Evolutionary conservation across 2,797 vertebrate genomes (phyloP).

Genomic region (Pseudochaenichthys georgianus): DNA sequence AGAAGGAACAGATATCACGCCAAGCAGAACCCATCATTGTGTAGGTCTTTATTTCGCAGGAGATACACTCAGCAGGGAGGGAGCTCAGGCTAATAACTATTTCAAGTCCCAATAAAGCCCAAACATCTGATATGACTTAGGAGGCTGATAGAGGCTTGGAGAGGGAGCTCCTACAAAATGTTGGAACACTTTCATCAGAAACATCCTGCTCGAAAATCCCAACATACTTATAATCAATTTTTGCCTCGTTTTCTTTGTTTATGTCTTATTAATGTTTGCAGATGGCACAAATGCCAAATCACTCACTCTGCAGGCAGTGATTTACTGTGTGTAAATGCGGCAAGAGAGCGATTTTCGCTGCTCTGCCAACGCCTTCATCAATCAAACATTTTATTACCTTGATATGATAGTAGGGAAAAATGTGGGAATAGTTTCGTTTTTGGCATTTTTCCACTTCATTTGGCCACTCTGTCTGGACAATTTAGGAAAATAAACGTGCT

Average conservation of each 20-base stretch:
- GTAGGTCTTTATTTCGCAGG: slow-evolving; percentile 60
- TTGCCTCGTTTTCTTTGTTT: slow-evolving; percentile 69
- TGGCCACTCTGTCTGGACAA: slow-evolving; percentile 32
- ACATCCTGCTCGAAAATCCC: slow-evolving; percentile 67
- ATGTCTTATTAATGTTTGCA: slow-evolving; percentile 71
- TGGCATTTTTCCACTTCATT: slow-evolving; percentile 43
- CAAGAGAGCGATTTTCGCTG: slow-evolving; percentile 31
- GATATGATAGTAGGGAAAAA: slow-evolving; percentile 55
- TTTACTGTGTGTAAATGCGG: slow-evolving; percentile 63
- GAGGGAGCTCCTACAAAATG: slow-evolving; percentile 57
- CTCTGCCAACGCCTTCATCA: slow-evolving; percentile 56
- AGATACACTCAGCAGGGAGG: slow-evolving; percentile 65
- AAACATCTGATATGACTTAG: slow-evolving; percentile 79
- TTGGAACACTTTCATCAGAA: slow-evolving; percentile 59
- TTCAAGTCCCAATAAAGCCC: slow-evolving; percentile 77
- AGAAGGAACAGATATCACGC: slow-evolving; percentile 48
- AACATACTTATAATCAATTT: slow-evolving; percentile 71
- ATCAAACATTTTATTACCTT: slow-evolving; percentile 66
- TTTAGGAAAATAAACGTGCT: slow-evolving; percentile 64
- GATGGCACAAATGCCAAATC: slow-evolving; percentile 65
- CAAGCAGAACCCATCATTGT: slow-evolving; percentile 58
- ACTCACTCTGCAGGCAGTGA: slow-evolving; percentile 59
- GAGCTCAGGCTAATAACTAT: slow-evolving; percentile 70
- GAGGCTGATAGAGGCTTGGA: slow-evolving; percentile 66
- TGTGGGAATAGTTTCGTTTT: slow-evolving; percentile 54